These are phyloP conservation scores for Hydractinia symbiolongicarpus DNA, from an alignment of 30 jellyfish, hydroid and myxozoan genomes.

Conservation along the genomic window DNA sequence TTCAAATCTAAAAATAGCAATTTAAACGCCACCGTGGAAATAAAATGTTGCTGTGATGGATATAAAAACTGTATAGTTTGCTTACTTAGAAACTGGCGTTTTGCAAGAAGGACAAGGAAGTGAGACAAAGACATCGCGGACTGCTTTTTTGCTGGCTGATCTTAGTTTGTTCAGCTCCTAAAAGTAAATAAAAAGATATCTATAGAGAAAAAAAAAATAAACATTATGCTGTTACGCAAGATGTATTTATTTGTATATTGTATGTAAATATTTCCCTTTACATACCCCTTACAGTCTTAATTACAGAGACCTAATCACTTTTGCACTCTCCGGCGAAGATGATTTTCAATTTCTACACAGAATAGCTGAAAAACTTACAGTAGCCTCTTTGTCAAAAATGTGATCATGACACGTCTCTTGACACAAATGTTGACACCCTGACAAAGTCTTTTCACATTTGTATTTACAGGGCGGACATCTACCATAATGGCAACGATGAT, in stretches of 20 bases:
- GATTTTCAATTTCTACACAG: too few species aligned
- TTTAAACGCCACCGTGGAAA: too few species aligned
- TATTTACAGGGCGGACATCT: constrained; percentile 65
- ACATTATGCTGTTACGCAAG: not conserved
- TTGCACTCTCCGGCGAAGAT: too few species aligned
- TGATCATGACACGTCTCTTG: constrained; percentile 70
- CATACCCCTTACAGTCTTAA: too few species aligned
- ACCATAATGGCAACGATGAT: constrained; percentile 71
- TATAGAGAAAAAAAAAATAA: not conserved
- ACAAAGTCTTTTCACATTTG: constrained; percentile 35
- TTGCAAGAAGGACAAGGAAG: constrained; percentile 65
- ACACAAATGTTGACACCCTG: constrained; percentile 49
- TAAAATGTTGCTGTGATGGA: not conserved
- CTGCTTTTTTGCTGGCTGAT: constrained; percentile 32
- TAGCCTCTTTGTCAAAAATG: constrained; percentile 40
- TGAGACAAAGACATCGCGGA: constrained; percentile 25
- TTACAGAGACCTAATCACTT: too few species aligned
- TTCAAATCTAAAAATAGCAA: too few species aligned
- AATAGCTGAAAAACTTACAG: not conserved
- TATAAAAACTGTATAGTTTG: not conserved
- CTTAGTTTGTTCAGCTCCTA: constrained; percentile 11
- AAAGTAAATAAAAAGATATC: constrained; percentile 14
- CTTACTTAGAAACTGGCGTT: constrained; percentile 54
- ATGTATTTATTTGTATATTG: too few species aligned
- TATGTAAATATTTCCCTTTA: too few species aligned